Percentiles rank a stretch among this genome's conserved stretches.
Conservation (phyloP, 2,113 vertebrate genomes). For the Phyllostomus hastatus region DNA sequence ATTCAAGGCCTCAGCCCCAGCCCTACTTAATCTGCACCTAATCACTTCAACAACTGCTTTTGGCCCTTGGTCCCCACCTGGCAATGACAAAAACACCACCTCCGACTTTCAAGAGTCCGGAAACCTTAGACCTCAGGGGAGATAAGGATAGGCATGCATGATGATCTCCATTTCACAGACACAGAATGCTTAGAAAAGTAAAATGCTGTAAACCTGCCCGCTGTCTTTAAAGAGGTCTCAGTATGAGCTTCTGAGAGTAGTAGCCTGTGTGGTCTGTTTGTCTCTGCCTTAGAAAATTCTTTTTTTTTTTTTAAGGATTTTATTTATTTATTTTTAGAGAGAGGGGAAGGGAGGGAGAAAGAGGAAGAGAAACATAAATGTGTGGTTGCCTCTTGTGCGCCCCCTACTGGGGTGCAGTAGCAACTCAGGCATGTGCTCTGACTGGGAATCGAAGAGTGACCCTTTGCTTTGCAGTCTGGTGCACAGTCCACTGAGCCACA, state of each 20-base stretch:
- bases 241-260: neutral
- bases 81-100: neutral
- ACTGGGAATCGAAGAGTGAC: too few relatives aligned
- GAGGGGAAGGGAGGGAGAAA: too few relatives aligned
- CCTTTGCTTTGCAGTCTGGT: too few relatives aligned
- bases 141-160: neutral
- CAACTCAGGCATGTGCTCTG: too few relatives aligned
- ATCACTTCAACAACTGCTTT: constrained; percentile 50
- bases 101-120: neutral
- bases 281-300: neutral
- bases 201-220: neutral
- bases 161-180: neutral
- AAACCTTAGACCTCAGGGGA: neutral
- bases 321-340: too few relatives aligned
- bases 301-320: too few relatives aligned
- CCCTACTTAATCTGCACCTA: constrained; percentile 34
- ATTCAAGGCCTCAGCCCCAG: neutral
- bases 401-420: too few relatives aligned
- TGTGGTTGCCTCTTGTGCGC: too few relatives aligned
- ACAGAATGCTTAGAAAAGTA: neutral
- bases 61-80: constrained; percentile 44
- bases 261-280: neutral
- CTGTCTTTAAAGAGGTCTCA: neutral
- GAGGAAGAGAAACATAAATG: too few relatives aligned
- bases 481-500: too few relatives aligned